Evolutionary conservation across 2,888 invertebrate genomes (phyloP).

Genomic region (Nycteola revayana): DNA sequence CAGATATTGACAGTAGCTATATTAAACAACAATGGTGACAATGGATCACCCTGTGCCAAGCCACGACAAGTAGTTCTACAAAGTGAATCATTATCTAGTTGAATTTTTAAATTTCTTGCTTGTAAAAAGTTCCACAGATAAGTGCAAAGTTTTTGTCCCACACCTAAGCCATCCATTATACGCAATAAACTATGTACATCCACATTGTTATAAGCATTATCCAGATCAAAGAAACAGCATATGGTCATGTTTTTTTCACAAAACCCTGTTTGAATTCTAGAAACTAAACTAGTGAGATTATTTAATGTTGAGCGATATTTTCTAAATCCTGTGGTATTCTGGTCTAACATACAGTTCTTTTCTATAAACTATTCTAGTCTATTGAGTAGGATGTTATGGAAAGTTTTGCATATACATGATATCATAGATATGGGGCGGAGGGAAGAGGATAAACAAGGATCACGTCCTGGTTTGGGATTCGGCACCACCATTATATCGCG

Average conservation of each 20-base stretch:
- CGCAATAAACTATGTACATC: constrained; percentile 11
- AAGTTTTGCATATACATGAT: background rate
- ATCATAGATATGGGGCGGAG: background rate
- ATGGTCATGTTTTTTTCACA: constrained; percentile 12
- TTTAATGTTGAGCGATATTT: constrained; percentile 14
- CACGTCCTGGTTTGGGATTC: background rate
- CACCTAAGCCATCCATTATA: constrained; percentile 15
- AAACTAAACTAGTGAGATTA: constrained; percentile 9
- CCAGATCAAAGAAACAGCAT: constrained; percentile 31
- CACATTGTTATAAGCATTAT: constrained; percentile 36
- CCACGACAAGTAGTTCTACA: constrained; percentile 8
- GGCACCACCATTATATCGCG: background rate
- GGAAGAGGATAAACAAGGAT: background rate
- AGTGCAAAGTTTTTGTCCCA: constrained; percentile 21
- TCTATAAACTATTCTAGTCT: constrained; percentile 19
- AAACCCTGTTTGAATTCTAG: constrained; percentile 19
- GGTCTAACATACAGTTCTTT: constrained; percentile 5
- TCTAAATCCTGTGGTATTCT: constrained; percentile 11
- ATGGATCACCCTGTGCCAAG: constrained; percentile 34
- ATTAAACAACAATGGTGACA: constrained; percentile 39
- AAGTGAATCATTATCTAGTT: background rate
- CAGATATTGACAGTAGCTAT: constrained; percentile 20
- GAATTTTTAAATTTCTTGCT: constrained; percentile 16
- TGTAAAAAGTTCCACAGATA: constrained; percentile 26
- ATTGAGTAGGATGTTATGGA: background rate